Conservation (phyloP, 2,888 invertebrate genomes). For the Oscheius sp. region DNA sequence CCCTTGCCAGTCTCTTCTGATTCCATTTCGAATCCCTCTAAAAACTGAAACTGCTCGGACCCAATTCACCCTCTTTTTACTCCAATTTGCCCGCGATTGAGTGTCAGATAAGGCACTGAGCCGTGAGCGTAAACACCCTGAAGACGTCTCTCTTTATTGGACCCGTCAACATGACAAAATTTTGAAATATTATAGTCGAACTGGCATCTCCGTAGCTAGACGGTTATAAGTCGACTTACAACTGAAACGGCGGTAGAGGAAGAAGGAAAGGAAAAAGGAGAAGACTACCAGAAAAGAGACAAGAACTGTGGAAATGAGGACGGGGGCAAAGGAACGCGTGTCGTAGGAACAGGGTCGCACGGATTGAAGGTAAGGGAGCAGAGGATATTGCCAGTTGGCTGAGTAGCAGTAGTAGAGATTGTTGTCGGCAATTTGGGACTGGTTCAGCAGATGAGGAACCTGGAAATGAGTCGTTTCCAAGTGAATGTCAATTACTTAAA, state of each 20-base stretch:
- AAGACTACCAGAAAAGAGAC: constrained; percentile 53
- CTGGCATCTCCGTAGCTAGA: constrained; percentile 34
- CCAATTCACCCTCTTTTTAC: no score
- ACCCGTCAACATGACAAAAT: constrained; percentile 1
- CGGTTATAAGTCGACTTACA: constrained; percentile 47
- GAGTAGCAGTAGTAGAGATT: constrained; percentile 64
- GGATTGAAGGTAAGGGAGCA: constrained; percentile 59
- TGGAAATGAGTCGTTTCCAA: constrained; percentile 9
- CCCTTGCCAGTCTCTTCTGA: no score
- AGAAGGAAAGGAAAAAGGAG: constrained; percentile 48
- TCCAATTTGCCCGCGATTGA: no score
- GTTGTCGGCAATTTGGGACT: constrained; percentile 57
- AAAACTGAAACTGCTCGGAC: no score
- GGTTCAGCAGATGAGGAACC: constrained; percentile 48
- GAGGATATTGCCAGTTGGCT: constrained; percentile 66
- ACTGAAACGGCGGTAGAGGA: constrained; percentile 40
- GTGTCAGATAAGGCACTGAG: no score
- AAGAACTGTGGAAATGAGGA: constrained; percentile 56
- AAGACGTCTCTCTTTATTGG: no score
- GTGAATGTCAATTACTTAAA: background rate
- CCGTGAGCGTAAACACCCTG: no score
- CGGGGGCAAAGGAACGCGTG: constrained; percentile 49
- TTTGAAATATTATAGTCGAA: constrained; percentile 5
- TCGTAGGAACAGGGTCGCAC: constrained; percentile 53
- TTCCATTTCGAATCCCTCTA: no score